Base-by-base conservation (phyloP, 2,888 invertebrate species). In the Linnaemya tessellans region DNA sequence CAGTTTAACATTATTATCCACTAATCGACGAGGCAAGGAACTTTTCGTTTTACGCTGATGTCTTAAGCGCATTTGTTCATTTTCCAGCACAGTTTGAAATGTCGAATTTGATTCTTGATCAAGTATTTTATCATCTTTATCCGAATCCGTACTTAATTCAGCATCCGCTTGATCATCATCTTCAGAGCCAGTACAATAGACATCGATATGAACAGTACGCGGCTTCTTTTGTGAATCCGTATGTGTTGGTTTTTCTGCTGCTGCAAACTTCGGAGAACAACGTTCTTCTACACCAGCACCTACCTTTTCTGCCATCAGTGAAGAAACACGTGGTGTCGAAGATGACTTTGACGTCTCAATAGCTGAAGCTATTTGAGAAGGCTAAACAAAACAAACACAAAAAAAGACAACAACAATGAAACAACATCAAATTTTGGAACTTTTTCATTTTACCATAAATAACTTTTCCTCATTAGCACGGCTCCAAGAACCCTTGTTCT, bases 201-300 rank as follows among this genome's bases (percentile, higher is more conserved):
- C 96, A 91, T 96, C 96, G 71, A 96, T 96, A 89, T 96, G 96
- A 38, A 96, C 95, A 0, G 96, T 96, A 78, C 95, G 93, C 88
- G 93, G 92, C 87, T 93, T 93, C 87, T 93, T 93, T 84, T 91
- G 90, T n/a, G 88, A 87, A 41, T 88, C 89, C 2, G 77, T 67
- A 68, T 68, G 84, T 9, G 64, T 56, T 38, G 73, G 68, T 49
- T 85, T 79, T 43, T 81, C 75, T 7, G 86, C 22, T 22, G 81
- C n/a, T 60, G 38, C 46, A 84, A 86, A 82, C 20, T 78, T 86
- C 25, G 83, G 86, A 43, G 83, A 86, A 25, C 88, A 73, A 13
- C 89, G 87, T 13, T 35, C 80, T 41, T 15, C 84, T 13, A 38
- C 30, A 18, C 65, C 65, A 46, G 38, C 51, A 13, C 86, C 54